Evolutionary conservation across 2,888 invertebrate species (phyloP).

Genomic region (Oscheius myriophilus): DNA sequence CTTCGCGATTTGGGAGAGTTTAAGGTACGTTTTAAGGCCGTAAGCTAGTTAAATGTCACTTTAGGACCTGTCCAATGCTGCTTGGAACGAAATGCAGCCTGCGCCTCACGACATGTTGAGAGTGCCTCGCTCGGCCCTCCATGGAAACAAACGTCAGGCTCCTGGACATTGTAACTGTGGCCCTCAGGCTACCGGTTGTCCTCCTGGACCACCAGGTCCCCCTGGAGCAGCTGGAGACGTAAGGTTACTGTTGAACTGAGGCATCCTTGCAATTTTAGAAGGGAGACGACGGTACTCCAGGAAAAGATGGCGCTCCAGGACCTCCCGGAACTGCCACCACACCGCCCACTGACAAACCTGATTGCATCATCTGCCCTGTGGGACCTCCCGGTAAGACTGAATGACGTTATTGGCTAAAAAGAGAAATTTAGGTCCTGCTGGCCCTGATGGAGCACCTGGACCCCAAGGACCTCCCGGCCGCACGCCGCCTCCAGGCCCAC

Average conservation of each 20-base stretch:
- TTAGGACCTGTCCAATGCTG: no score
- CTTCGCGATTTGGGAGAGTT: conserved; percentile 42
- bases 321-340: neutral
- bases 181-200: conserved; percentile 13
- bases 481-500: conserved; percentile 11
- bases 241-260: no score
- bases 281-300: conserved; percentile 16
- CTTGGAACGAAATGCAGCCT: no score
- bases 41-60: no score
- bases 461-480: conserved; percentile 18
- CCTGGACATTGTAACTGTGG: conserved; percentile 21
- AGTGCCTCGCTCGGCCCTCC: no score
- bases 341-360: neutral
- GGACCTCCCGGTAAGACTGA: no score
- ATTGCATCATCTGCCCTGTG: conserved; percentile 19
- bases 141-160: no score
- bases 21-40: conserved; percentile 9
- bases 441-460: conserved; percentile 11
- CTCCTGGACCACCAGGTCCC: conserved; percentile 23
- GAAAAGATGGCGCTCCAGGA: conserved; percentile 6
- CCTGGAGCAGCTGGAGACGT: conserved; percentile 10
- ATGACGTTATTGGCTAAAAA: no score
- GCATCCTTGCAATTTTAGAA: neutral
- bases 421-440: no score
- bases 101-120: no score